phyloP scores from a whole-genome alignment of 2,888 invertebrate genomes.

The Conus canariensis region DNA sequence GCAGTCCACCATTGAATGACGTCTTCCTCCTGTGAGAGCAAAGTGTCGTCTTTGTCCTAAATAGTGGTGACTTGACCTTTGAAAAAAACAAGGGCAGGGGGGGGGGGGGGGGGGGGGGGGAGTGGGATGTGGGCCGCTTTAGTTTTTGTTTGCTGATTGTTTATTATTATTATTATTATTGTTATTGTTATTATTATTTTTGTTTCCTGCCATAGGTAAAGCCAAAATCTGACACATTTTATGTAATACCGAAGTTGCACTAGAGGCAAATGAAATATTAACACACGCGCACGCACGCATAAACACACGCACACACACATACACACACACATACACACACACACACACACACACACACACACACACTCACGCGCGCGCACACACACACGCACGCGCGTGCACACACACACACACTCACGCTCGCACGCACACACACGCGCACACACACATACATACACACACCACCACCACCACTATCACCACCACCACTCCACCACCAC shows the following conservation, averaged over 20 bases:
- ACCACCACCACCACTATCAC: no score
- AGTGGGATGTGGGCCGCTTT: neutral
- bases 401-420: neutral
- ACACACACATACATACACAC: no score
- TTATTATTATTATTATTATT: no score
- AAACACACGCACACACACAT: neutral
- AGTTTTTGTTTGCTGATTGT: neutral
- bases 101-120: neutral
- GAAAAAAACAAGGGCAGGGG: neutral
- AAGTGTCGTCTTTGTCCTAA: no score
- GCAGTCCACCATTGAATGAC: no score
- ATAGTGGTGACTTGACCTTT: no score
- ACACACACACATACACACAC: slow-evolving; percentile 8
- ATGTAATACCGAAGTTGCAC: no score
- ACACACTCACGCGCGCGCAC: neutral
- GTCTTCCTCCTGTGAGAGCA: no score
- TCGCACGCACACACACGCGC: neutral
- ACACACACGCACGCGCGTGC: neutral
- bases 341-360: slow-evolving; percentile 8
- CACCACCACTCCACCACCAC: neutral
- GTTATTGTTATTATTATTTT: no score
- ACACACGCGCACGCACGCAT: neutral
- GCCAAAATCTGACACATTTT: no score
- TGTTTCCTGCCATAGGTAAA: no score
- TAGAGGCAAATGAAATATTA: no score